Evolutionary conservation across 1,140 invertebrate species (phyloP), one percentile per base, ranked within the genome.

Genomic region (Sweltsa coloradensis): DNA sequence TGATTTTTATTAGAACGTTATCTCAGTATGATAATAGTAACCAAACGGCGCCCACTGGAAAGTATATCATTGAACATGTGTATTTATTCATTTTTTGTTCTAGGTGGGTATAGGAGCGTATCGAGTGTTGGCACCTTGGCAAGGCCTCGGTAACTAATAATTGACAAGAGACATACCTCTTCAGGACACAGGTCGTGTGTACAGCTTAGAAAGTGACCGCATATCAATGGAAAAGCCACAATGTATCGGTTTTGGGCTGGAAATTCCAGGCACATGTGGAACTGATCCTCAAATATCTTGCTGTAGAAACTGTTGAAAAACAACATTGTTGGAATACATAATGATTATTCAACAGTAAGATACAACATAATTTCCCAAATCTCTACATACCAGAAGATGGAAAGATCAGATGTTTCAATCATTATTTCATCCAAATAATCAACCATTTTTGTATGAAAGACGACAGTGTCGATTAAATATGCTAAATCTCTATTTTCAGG

Each of bases 131-230:
- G 29, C 29, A 31, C 9, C 9, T n/a, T 31, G 29, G n/a, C 9
- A 31, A 31, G 29, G n/a, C 9, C 9, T 31, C 29, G n/a, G 9
- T 11, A 31, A 31, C 29, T n/a, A n/a, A n/a, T n/a, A n/a, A 31
- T 31, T 14, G 23, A 3, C 9, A 51, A 11, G 21, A 5, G 13
- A 50, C 59, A 60, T 57, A 78, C 72, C 69, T 99, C 97, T 71
- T 99, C 97, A 0, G 96, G 97, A 60, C 96, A 99, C 41, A 99
- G 73, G 59, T 97, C 90, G 69, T 99, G 96, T 0, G 93, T 96
- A 56, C 94, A 94, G 61, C 91, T 89, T 68, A 96, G 90, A 61
- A 99, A 99, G 63, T 99, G 95, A 51, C 87, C 86, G 65, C 95
- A 98, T 55, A 99, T 94, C 45, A 97, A 70, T 11, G 96, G 95